Evolutionary conservation across 2,113 vertebrate genomes (phyloP).

Genomic region (Ailurus styani): DNA sequence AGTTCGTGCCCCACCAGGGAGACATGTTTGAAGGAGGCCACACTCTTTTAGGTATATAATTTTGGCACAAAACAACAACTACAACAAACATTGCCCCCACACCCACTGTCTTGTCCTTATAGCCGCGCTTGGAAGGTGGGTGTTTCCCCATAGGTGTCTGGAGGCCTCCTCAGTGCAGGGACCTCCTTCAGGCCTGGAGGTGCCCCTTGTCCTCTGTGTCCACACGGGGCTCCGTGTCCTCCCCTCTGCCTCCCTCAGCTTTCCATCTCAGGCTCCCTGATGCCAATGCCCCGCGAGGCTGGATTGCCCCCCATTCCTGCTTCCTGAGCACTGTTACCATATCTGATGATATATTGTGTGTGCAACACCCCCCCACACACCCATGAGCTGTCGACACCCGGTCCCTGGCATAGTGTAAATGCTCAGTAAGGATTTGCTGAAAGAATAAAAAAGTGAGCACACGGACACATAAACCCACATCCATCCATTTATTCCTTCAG

Average conservation of each 20-base stretch:
- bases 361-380: background rate
- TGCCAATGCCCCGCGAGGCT: too few relatives aligned
- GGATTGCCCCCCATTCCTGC: background rate
- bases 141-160: background rate
- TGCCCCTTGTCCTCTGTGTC: rapidly evolving
- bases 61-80: background rate
- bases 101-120: background rate
- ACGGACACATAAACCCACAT: background rate
- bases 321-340: background rate
- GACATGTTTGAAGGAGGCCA: background rate
- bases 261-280: background rate
- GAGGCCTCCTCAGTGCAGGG: background rate
- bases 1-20: background rate
- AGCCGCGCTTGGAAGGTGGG: background rate
- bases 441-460: conserved; percentile 31
- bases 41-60: background rate
- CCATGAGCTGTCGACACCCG: background rate
- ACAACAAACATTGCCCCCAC: background rate
- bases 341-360: background rate
- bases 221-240: background rate
- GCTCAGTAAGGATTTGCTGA: background rate
- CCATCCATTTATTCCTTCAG: conserved; percentile 61
- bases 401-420: background rate
- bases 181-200: background rate
- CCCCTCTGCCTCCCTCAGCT: background rate